Evolutionary conservation across 64 coral and sea anemone genomes (phyloP), one percentile per base, ranked within the genome.

Genomic region (Montipora cactus): DNA sequence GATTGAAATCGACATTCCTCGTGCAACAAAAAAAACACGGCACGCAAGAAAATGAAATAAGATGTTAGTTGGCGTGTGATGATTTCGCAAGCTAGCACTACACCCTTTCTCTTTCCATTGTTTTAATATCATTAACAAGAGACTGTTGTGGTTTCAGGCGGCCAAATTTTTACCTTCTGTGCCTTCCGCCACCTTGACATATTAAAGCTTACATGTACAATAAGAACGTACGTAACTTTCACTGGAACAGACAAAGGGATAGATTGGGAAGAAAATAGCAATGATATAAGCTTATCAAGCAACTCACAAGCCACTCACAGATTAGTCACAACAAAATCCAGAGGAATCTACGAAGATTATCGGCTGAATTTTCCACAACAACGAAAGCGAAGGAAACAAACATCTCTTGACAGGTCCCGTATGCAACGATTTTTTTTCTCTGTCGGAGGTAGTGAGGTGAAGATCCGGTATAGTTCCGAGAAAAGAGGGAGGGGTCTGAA

Each of bases 381-480:
- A 37, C 2, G 37, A 70, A 85, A 83, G 8, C 47, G 22, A 11
- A 83, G 59, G 3, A 13, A 76, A 84, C 18, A 86, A 86, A 52
- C 82, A 86, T 12, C 82, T 20, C 66, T 86, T 50, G 64, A 14
- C 1, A 57, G 19, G 45, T 86, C 82, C 82, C 82, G 82, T 70
- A 86, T 86, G 66, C 1, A 16, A 49, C 47, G 71, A 71, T 22
- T 1, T 18, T 19, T 19, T n/a, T 48, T 19, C 19, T 13, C 3
- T 12, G 9, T 55, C 8, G 61, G 61, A 12, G 13, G 61, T 12
- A 64, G 61, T 7, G 61, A 16, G 9, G 53, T 57, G 1, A 11
- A 57, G 53, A 57, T 6, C 53, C 6, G 2, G 6, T 11, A 57
- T 1, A 57, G 0, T 37, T 37, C 37, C 37, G 37, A 37, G 37